Evolutionary conservation across 1,140 invertebrate genomes (phyloP), one percentile per base, ranked within the genome.

Genomic region (Euwallacea similis): DNA sequence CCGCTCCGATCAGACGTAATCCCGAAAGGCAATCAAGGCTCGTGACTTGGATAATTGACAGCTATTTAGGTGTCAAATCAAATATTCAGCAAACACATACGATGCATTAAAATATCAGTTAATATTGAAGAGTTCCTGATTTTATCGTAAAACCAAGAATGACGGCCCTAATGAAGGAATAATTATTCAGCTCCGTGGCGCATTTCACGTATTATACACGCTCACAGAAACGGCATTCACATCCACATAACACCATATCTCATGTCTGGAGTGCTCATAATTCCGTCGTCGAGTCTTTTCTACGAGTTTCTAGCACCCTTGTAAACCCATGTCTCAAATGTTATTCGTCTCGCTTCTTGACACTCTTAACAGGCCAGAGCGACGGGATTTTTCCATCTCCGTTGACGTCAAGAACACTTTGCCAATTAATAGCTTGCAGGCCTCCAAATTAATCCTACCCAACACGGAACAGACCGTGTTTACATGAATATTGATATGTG

Each of bases 401-500:
- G 13, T 2, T 50, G 46, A 10, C 13, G 9, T 50, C 46, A 50
- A 10, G 46, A 13, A 50, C 46, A 50, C 13, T 50, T 10, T 50
- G 9, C 46, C 46, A 50, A 50, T 50, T 50, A 50, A 50, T 13
- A 50, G 46, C 13, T 10, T 50, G 9, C 46, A 50, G 46, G 46
- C 46, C 46, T 50, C 13, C 21, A 50, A 74, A 77, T 77, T 76
- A 77, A 73, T 79, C 78, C 77, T 72, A 66, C 63, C 67, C 59
- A 76, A 79, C 78, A 79, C 76, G 74, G 77, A 76, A 76, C 74
- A 72, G 74, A 75, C 73, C 76, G 77, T 79, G 78, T 79, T 78
- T 77, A 79, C 78, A 79, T 80, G 76, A 77, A 80, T 80, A 80
- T 80, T 80, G 79, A 79, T 80, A 80, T 80, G 77, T 79, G 75